Conservation (phyloP, 2,113 vertebrate genomes). For the Probosciger aterrimus region DNA sequence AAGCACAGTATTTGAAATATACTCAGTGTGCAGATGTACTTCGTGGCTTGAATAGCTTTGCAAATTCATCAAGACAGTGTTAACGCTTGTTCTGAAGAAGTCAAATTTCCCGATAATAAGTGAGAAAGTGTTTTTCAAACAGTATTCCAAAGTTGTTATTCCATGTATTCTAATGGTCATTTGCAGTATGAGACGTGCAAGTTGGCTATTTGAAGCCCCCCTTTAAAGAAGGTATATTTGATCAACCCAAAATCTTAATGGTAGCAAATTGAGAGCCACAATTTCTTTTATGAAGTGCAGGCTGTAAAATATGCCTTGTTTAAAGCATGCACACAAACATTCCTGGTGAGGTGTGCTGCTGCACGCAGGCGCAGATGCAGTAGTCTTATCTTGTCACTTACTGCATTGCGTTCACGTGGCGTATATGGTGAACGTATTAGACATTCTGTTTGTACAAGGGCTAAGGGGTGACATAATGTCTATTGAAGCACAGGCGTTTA, state of each 20-base stretch:
- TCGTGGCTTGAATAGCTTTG: conserved; percentile 47
- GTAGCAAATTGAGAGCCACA: neutral
- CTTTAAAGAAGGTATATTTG: neutral
- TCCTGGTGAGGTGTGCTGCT: neutral
- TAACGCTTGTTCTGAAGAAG: conserved; percentile 28
- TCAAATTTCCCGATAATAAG: conserved; percentile 19
- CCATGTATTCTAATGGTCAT: neutral
- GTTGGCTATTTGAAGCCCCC: neutral
- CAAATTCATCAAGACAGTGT: conserved; percentile 37
- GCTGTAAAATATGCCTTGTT: neutral
- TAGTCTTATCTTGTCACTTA: conserved; percentile 72
- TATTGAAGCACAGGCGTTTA: conserved; percentile 64
- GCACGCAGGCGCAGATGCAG: neutral
- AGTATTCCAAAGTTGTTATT: neutral
- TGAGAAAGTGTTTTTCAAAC: neutral
- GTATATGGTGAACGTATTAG: conserved; percentile 56
- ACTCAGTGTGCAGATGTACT: conserved; percentile 36
- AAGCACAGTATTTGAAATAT: conserved; percentile 54
- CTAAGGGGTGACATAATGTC: conserved; percentile 78
- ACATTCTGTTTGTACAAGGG: conserved; percentile 71
- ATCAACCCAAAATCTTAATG: neutral
- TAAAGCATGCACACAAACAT: neutral
- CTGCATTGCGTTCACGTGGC: neutral
- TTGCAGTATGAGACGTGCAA: neutral
- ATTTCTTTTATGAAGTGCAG: neutral